These are phyloP conservation scores for Dicrurus megarhynchus DNA, from an alignment of 2,113 vertebrate genomes.

Conservation along the genomic window DNA sequence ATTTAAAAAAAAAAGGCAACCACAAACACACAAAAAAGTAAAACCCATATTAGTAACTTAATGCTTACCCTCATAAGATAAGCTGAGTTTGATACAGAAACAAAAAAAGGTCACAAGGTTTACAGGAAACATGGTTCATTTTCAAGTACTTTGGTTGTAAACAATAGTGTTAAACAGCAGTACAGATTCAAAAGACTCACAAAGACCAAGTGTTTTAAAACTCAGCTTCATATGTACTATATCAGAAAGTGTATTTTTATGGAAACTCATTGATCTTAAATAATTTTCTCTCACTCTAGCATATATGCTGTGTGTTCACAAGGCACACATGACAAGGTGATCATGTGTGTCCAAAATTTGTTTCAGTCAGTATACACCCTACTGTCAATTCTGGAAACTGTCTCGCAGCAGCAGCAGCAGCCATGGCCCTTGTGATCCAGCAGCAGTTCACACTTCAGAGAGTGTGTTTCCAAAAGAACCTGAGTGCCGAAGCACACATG, in stretches of 20 bases:
- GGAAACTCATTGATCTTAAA: background rate
- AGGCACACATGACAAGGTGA: background rate
- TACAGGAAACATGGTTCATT: background rate
- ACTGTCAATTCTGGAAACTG: background rate
- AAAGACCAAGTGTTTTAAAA: background rate
- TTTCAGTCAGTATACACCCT: background rate
- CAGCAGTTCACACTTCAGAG: background rate
- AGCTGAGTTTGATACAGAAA: background rate
- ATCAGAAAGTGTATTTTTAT: background rate
- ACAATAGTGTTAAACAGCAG: background rate
- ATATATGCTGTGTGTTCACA: background rate
- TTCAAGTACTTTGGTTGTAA: background rate
- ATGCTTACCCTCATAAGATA: background rate
- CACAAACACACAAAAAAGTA: background rate
- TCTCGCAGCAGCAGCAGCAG: background rate
- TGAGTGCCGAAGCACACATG: background rate
- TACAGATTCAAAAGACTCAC: background rate
- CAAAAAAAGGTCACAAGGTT: background rate
- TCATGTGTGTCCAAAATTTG: background rate
- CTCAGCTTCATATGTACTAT: background rate
- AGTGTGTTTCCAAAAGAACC: background rate
- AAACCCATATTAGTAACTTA: background rate
- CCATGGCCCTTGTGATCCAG: background rate
- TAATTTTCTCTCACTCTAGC: background rate
- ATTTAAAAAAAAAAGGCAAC: background rate